phyloP scores from a whole-genome alignment of 2,113 vertebrate species.

The Amphilophus citrinellus region DNA sequence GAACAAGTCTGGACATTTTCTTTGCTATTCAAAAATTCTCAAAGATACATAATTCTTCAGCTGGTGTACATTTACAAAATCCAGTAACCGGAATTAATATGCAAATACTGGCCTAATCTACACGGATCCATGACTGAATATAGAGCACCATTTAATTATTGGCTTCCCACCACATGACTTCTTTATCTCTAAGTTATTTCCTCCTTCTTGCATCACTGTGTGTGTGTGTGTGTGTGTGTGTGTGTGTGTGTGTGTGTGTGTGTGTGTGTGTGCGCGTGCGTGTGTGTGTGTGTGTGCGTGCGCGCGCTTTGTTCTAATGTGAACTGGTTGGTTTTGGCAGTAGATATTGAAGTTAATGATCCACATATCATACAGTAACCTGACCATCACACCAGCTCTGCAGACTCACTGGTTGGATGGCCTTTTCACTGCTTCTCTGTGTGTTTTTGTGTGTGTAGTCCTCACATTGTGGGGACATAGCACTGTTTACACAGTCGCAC shows the following conservation, averaged over 20 bases:
- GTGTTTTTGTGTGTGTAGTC: not conserved
- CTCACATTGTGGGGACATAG: not conserved
- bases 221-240: not conserved
- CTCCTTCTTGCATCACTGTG: not conserved
- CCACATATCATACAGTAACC: not conserved
- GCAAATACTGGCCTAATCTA: not conserved
- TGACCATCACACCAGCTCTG: slow-evolving; percentile 22
- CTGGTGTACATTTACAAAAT: not conserved
- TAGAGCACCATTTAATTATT: not conserved
- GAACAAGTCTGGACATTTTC: not conserved
- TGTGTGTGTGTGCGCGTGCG: not conserved
- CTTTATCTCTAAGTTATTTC: not conserved
- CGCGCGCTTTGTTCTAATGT: not conserved
- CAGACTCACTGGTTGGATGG: not conserved
- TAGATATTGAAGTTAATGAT: slow-evolving; percentile 52
- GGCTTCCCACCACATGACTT: not conserved
- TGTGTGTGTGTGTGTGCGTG: not conserved
- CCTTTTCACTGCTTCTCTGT: not conserved
- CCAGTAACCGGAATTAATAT: not conserved
- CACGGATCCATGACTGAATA: not conserved
- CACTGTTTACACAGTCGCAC: not conserved
- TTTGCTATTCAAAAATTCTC: not conserved
- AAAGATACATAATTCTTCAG: not conserved
- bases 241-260: not conserved
- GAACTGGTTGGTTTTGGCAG: slow-evolving; percentile 26